phyloP scores from a whole-genome alignment of 2,113 vertebrate species.

The Platysteira castanea region DNA sequence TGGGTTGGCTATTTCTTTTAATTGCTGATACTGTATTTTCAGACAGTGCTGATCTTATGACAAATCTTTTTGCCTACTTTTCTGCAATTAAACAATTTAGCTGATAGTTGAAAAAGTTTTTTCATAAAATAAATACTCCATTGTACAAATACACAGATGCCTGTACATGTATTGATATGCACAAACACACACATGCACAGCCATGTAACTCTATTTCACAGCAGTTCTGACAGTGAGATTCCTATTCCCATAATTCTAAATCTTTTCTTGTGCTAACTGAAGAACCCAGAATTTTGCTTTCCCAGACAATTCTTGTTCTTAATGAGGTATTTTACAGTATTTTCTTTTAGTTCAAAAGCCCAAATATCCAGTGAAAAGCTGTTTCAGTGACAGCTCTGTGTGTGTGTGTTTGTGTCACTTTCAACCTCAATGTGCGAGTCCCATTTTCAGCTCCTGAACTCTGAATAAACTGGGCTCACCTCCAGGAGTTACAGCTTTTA shows the following conservation, averaged over 20 bases:
- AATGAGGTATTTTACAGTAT: neutral
- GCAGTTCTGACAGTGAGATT: neutral
- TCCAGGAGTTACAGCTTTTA: conserved; percentile 70
- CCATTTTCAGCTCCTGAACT: conserved; percentile 67
- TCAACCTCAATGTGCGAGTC: conserved; percentile 59
- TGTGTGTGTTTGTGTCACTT: neutral
- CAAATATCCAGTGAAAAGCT: neutral
- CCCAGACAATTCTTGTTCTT: neutral
- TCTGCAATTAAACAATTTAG: conserved; percentile 32
- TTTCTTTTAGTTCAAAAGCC: neutral
- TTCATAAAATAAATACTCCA: neutral
- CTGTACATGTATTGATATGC: neutral
- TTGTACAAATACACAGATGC: neutral
- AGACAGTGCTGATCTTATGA: conserved; percentile 41
- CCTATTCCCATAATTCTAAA: neutral
- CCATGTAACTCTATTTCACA: neutral
- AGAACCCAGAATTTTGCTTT: neutral
- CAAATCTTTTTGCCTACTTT: conserved; percentile 12
- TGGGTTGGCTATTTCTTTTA: conserved; percentile 42
- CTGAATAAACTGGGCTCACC: conserved; percentile 26
- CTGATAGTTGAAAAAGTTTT: neutral
- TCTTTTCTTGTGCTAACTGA: neutral
- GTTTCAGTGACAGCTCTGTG: neutral
- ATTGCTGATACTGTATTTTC: conserved; percentile 49
- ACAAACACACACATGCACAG: neutral